Evolutionary conservation across 2,113 vertebrate genomes (phyloP).

Genomic region (Lichenostomus cassidix): DNA sequence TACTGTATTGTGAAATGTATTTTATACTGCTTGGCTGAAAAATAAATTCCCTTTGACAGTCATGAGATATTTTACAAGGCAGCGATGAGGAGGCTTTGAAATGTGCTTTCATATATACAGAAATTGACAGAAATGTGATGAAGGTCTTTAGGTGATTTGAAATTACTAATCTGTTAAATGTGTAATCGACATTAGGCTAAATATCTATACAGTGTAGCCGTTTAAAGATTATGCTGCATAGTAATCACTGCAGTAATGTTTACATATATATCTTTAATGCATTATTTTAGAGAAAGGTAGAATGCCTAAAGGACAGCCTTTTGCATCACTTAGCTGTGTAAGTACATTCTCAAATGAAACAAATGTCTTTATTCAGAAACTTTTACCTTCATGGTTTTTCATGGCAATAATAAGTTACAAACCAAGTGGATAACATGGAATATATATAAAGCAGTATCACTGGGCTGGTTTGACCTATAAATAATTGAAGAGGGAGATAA

Average conservation of each 20-base stretch:
- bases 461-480: constrained; percentile 68
- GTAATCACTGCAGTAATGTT: constrained; percentile 25
- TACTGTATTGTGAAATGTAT: not conserved
- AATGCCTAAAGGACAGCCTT: constrained; percentile 31
- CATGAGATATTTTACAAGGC: constrained; percentile 10
- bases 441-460: constrained; percentile 67
- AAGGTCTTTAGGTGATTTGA: constrained; percentile 15
- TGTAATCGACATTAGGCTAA: not conserved
- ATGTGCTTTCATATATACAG: not conserved
- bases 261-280: not conserved
- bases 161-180: not conserved
- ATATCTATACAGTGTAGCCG: not conserved
- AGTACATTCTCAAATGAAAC: constrained; percentile 38
- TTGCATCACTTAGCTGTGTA: constrained; percentile 24
- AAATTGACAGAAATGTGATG: constrained; percentile 5
- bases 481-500: constrained; percentile 79
- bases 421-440: constrained; percentile 57
- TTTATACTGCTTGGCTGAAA: constrained; percentile 17
- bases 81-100: constrained; percentile 3
- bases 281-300: constrained; percentile 51
- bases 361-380: constrained; percentile 50
- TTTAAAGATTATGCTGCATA: constrained; percentile 2
- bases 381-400: constrained; percentile 63
- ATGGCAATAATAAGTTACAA: constrained; percentile 62
- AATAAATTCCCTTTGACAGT: constrained; percentile 29